Conservation (phyloP, 2,113 vertebrate species). For the Boulengerochromis microlepis region DNA sequence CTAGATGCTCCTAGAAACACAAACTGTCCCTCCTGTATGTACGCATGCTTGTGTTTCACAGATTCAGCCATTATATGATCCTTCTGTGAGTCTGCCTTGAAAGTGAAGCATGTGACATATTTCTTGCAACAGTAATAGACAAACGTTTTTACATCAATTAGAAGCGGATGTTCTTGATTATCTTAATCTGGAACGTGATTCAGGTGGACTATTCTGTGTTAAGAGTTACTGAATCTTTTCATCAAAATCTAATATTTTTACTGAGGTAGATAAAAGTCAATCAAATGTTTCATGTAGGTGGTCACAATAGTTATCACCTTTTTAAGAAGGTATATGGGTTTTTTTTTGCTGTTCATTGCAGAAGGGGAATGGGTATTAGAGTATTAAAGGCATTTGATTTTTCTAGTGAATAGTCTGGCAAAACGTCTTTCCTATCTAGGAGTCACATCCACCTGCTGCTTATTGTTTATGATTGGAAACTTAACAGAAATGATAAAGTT, state of each 20-base stretch:
- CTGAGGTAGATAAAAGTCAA: background rate
- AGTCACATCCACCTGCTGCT: background rate
- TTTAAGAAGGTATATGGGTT: background rate
- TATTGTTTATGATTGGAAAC: background rate
- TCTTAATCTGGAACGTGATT: background rate
- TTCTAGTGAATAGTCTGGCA: background rate
- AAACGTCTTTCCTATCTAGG: background rate
- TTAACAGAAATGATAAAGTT: background rate
- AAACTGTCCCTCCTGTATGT: background rate
- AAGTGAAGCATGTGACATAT: background rate
- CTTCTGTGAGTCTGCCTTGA: background rate
- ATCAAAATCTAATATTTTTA: background rate
- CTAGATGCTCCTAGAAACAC: background rate
- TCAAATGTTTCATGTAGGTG: background rate
- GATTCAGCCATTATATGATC: background rate
- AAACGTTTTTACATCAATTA: background rate
- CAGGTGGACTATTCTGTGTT: background rate
- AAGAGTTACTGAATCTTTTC: background rate
- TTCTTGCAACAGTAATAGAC: background rate
- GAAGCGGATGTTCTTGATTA: background rate
- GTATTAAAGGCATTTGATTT: background rate
- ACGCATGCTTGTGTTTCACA: background rate
- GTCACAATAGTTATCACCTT: background rate
- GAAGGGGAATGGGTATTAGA: background rate
- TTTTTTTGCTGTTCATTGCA: background rate